Percentiles rank a stretch among this genome's conserved stretches.
Evolutionary conservation across 2,888 invertebrate genomes (phyloP).

Genomic region (Steromphala cineraria): DNA sequence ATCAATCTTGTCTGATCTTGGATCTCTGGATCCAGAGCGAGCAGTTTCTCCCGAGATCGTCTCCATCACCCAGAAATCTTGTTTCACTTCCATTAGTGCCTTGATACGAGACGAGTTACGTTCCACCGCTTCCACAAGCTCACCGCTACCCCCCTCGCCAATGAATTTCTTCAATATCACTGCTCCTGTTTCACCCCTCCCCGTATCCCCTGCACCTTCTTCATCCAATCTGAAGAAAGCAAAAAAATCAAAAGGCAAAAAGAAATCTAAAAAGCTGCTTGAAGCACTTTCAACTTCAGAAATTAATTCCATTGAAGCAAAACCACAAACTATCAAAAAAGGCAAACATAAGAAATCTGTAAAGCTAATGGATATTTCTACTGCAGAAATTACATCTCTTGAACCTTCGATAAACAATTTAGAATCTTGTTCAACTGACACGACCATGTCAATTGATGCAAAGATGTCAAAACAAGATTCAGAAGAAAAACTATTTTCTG

Average conservation of each 20-base stretch:
- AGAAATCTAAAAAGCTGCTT: not conserved
- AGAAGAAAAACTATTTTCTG: too few relatives aligned
- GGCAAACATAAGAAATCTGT: too few relatives aligned
- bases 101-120: not conserved
- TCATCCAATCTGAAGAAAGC: not conserved
- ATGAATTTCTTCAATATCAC: slow-evolving; percentile 44
- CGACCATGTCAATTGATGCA: too few relatives aligned
- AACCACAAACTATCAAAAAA: not conserved
- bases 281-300: not conserved
- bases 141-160: slow-evolving; percentile 52
- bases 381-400: too few relatives aligned
- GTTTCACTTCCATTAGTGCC: not conserved
- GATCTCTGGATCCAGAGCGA: not conserved
- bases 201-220: slow-evolving; percentile 44
- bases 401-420: too few relatives aligned
- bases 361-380: too few relatives aligned
- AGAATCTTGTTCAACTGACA: too few relatives aligned
- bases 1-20: not conserved
- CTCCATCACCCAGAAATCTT: not conserved
- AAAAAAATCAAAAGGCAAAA: not conserved
- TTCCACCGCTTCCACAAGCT: slow-evolving; percentile 29
- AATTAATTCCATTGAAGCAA: not conserved
- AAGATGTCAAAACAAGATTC: too few relatives aligned
- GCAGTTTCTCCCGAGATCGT: not conserved
- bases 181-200: slow-evolving; percentile 50